phyloP scores from a whole-genome alignment of 30 jellyfish, hydroid and myxozoan genomes.

The Turritopsis rubra region DNA sequence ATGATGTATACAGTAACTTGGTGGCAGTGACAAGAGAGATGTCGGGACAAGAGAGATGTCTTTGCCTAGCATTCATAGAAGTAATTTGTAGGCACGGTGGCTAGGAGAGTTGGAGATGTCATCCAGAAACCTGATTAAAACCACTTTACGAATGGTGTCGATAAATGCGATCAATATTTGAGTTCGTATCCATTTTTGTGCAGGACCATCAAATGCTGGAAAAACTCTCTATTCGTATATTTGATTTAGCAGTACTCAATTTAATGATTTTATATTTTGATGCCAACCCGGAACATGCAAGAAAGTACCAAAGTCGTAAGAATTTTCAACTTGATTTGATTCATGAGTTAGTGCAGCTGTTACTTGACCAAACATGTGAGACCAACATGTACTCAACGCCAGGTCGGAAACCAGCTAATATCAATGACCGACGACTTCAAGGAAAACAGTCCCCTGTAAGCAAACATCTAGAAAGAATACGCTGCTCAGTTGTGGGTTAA shows the following conservation, averaged over 20 bases:
- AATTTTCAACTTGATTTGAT: constrained; percentile 1
- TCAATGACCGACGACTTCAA: neutral
- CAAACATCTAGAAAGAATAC: neutral
- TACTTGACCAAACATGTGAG: neutral
- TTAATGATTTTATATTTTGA: constrained; percentile 29
- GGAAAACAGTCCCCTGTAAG: neutral
- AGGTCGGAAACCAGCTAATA: neutral
- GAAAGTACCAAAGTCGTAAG: constrained; percentile 16
- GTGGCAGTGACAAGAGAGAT: too few relatives aligned
- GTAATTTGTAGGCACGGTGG: neutral
- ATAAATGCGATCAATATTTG: constrained; percentile 1
- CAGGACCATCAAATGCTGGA: constrained; percentile 32
- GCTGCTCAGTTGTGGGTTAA: neutral
- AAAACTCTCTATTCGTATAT: constrained; percentile 10
- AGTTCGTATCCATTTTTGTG: neutral
- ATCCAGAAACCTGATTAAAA: neutral
- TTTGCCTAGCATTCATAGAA: constrained; percentile 16
- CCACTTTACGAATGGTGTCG: neutral
- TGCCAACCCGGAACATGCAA: constrained; percentile 22
- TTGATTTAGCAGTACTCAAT: constrained; percentile 28
- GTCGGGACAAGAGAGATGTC: constrained; percentile 34
- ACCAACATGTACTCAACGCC: neutral
- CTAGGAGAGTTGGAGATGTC: neutral
- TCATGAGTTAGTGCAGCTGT: constrained; percentile 20
- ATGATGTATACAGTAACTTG: too few relatives aligned